Percentiles rank a stretch among this genome's conserved stretches.
Evolutionary conservation across 2,113 vertebrate species (phyloP).

Genomic region (Elachura formosa): DNA sequence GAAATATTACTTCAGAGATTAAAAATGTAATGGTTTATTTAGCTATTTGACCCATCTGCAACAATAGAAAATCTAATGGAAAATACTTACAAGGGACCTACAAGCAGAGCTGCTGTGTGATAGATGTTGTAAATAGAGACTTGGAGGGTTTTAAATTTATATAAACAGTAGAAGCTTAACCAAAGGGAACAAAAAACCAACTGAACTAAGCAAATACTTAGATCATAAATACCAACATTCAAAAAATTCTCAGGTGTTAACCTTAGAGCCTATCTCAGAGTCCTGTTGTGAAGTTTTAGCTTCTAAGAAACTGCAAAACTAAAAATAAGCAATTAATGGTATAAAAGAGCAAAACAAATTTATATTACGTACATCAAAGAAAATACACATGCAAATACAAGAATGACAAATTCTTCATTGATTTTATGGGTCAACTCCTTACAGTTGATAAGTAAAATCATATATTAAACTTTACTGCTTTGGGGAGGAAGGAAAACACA

Average conservation of each 20-base stretch:
- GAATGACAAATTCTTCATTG: not conserved
- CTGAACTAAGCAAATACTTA: not conserved
- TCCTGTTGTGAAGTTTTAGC: not conserved
- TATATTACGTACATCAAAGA: not conserved
- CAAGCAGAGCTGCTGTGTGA: not conserved
- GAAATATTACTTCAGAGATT: not conserved
- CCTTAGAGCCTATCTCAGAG: not conserved
- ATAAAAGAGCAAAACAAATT: not conserved
- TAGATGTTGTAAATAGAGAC: not conserved
- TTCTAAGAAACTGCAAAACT: not conserved
- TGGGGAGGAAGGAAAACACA: not conserved
- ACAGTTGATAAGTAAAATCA: not conserved
- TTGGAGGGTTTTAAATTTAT: not conserved
- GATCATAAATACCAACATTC: not conserved
- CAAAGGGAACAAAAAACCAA: not conserved
- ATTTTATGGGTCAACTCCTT: not conserved
- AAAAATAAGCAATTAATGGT: not conserved
- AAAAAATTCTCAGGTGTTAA: not conserved
- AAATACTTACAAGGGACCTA: not conserved
- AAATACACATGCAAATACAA: not conserved
- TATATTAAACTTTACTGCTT: not conserved
- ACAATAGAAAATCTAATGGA: not conserved
- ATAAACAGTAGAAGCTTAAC: not conserved
- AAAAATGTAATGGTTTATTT: not conserved
- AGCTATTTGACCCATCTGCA: not conserved